Base-by-base conservation (phyloP, 2,113 vertebrate genomes). In the Vireo altiloquus region DNA sequence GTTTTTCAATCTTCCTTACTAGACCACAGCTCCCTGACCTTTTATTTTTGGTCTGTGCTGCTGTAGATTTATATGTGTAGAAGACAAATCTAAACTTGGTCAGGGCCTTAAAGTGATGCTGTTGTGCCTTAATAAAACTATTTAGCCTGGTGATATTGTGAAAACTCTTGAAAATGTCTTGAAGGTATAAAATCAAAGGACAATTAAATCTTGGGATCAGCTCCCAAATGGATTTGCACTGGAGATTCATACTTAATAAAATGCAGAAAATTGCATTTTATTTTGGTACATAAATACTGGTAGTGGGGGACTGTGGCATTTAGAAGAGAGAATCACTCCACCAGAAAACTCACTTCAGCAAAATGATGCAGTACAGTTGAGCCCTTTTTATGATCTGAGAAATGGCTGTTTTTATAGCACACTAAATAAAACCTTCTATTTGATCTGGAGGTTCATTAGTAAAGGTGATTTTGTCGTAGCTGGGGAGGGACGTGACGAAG, bases 361-460 rank as follows among this genome's bases (percentile, higher is more conserved):
- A 97, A 97, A 96, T 15, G 61, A 97, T 95, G 81, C 89, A 93
- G 95, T 87, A 92, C 89, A 89, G 94, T 96, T 94, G 89, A 97
- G 93, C 87, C 94, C 76, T 77, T 97, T 98, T 98, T 98, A 98
- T 97, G 97, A 97, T 94, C 94, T 97, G 95, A 97, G 95, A 98
- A 98, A 98, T 96, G 37, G 93, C 96, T 97, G 95, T 23, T 97
- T 98, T 98, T 98, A 98, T 94, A 90, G 96, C 87, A 52, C 90
- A 95, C 96, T 97, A 98, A 98, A 98, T 98, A 98, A 98, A 98
- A 96, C 95, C 96, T 97, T 82, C 94, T 96, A 92, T 97, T 94
- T 15, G 64, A 96, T 77, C 86, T 92, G 37, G 61, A 94, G 84
- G 80, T 97, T 97, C 97, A 97, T 96, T 97, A 96, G 93, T 92